Evolutionary conservation across 2,888 invertebrate genomes (phyloP).

Genomic region (Nematopogon swammerdamellus): DNA sequence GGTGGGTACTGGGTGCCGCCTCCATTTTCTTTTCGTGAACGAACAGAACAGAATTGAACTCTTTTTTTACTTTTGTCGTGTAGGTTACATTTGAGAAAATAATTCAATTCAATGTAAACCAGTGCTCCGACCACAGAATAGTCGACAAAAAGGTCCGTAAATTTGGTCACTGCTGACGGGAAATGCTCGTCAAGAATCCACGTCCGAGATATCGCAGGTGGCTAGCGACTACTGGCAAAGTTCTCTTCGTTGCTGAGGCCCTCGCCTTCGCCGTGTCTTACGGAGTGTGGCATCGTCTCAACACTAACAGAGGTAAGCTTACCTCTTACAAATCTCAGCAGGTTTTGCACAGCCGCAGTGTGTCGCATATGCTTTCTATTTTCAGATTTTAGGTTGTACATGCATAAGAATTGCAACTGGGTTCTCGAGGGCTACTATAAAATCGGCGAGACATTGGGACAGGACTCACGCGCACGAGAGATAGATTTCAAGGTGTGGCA

Average conservation of each 20-base stretch:
- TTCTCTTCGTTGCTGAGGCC: conserved; percentile 58
- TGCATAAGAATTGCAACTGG: conserved; percentile 62
- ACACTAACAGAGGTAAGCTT: conserved; percentile 65
- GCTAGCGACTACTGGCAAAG: conserved; percentile 50
- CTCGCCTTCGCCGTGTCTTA: conserved; percentile 58
- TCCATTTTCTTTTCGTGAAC: no score
- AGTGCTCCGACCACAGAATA: no score
- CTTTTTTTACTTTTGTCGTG: no score
- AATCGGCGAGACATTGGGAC: conserved; percentile 61
- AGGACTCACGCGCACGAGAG: conserved; percentile 45
- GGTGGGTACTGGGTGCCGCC: no score
- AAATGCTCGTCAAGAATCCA: no score
- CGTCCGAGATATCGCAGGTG: conserved; percentile 81
- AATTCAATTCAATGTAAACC: no score
- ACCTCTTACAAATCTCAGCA: conserved; percentile 9
- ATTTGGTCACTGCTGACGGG: no score
- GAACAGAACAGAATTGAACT: no score
- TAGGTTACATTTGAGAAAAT: no score
- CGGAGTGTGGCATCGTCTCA: conserved; percentile 65
- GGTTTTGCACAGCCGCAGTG: conserved; percentile 2
- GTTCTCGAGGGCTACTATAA: conserved; percentile 67
- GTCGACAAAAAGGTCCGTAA: no score
- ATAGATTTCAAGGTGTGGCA: conserved; percentile 57
- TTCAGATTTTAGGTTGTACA: conserved; percentile 68
- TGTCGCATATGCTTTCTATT: conserved; percentile 14